Base-by-base conservation (phyloP, 2,888 invertebrate genomes). In the Drosophila tripunctata region DNA sequence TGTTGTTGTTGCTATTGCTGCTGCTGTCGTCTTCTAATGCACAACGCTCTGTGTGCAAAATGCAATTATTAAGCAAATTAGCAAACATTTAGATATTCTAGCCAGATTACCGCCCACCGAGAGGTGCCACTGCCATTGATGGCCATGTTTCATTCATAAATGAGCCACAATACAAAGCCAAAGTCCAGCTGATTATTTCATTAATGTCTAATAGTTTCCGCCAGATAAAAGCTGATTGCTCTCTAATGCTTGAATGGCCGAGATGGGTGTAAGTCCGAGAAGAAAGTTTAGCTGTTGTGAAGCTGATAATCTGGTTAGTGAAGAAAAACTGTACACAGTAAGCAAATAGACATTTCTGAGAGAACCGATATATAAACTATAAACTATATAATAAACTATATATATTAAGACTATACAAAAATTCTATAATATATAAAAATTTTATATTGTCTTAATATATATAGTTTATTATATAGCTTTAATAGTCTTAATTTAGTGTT, bases 51-150 rank as follows among this genome's bases (percentile, higher is more conserved):
- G n/a, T n/a, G n/a, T n/a, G 66, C 65, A 78, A 70, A 82, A 80
- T 73, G 78, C 78, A 86, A 80, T 83, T 82, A 82, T 82, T 82
- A 82, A 85, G 82, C 81, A 82, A 82, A 82, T 82, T 82, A 82
- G 82, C 82, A 62, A 79, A 75, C 77, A 82, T 85, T 77, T 67
- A 85, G 85, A 81, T 82, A 67, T 75, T 64, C 67, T 36, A 77
- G 33, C 22, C 24, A 72, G 81, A 81, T 85, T 65, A 50, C 60
- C 63, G 55, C 68, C 79, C 85, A 84, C 67, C 77, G 58, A 58
- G 68, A 62, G 66, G 10, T 10, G 10, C 10, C 10, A 10, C 27
- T 8, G 66, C 79, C 85, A 81, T 73, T 81, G 70, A 78, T 76
- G 63, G 60, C 60, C 62, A 60, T 44, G 35, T 43, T 62, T 63